Base-by-base conservation (phyloP, 2,113 vertebrate genomes). In the Lophotis ruficrista region DNA sequence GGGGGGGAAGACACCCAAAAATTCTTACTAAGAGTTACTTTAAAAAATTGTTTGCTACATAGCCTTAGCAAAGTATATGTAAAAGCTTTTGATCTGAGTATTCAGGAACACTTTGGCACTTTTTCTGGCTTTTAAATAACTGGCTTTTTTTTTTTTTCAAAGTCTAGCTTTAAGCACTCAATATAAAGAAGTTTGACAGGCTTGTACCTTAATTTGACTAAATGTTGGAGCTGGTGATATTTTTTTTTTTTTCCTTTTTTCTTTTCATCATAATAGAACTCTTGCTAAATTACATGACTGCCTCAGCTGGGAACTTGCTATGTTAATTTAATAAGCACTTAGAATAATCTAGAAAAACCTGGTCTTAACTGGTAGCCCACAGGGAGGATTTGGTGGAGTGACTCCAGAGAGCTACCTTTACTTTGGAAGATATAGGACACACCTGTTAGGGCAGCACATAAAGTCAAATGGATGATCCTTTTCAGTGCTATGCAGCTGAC, bases 281-380 rank as follows among this genome's bases (percentile, higher is more conserved):
- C 37, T 35, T 85, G 54, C 75, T 77, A 88, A 93, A 85, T 87
- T 76, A 84, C 14, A 9, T 71, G 48, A 61, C 45, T 79, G 61
- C 48, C 19, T 60, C 61, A 65, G 35, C 57, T 87, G 33, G 81
- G 37, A 94, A 61, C 70, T 86, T 66, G 41, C 62, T 73, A 10
- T 72, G 62, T 76, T 95, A 91, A 81, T 91, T 72, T 91, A 88
- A 89, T 87, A 96, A 90, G 73, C 33, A 80, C 31, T n/a, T 79
- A 69, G 54, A 93, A 88, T 80, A 85, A 77, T 88, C 73, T 73
- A 58, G 93, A 92, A 97, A 94, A 90, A 89, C 15, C 30, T 58
- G 41, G 22, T 93, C 41, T 92, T 73, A 73, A 73, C 58, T 77
- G 68, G 54, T 35, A 89, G 50, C 62, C 75, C 23, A 1, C 83